These are phyloP conservation scores for Heliconius ismenius DNA, from an alignment of 2,888 invertebrate genomes.

Conservation along the genomic window DNA sequence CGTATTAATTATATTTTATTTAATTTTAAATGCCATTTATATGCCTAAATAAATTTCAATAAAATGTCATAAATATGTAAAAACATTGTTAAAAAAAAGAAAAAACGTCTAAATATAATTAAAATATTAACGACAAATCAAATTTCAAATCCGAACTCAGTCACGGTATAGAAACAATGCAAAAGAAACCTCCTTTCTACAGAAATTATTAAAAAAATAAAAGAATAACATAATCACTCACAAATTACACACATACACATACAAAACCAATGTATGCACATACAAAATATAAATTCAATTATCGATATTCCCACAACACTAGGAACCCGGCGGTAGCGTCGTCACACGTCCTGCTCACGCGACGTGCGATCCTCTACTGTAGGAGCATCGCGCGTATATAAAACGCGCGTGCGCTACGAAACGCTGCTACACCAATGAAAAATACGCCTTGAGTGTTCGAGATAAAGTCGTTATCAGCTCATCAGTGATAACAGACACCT, in stretches of 20 bases:
- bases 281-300: slow-evolving; percentile 30
- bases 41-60: neutral
- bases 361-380: slow-evolving; percentile 63
- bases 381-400: slow-evolving; percentile 46
- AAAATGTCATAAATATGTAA: neutral
- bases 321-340: slow-evolving; percentile 37
- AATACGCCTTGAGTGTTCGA: slow-evolving; percentile 43
- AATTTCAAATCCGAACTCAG: neutral
- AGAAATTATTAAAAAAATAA: neutral
- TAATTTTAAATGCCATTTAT: neutral
- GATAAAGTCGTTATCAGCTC: slow-evolving; percentile 48
- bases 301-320: slow-evolving; percentile 60
- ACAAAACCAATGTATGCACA: slow-evolving; percentile 16
- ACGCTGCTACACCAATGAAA: slow-evolving; percentile 48
- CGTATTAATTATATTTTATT: neutral
- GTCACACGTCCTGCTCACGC: slow-evolving; percentile 50
- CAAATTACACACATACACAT: slow-evolving; percentile 25
- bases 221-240: slow-evolving; percentile 14
- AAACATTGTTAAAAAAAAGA: neutral
- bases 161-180: neutral
- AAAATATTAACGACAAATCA: neutral
- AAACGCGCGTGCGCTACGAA: slow-evolving; percentile 54
- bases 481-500: slow-evolving; percentile 64
- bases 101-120: neutral
- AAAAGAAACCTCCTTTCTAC: neutral